Base-by-base conservation (phyloP, 2,797 vertebrate genomes). In the Poeciliopsis presidionis region DNA sequence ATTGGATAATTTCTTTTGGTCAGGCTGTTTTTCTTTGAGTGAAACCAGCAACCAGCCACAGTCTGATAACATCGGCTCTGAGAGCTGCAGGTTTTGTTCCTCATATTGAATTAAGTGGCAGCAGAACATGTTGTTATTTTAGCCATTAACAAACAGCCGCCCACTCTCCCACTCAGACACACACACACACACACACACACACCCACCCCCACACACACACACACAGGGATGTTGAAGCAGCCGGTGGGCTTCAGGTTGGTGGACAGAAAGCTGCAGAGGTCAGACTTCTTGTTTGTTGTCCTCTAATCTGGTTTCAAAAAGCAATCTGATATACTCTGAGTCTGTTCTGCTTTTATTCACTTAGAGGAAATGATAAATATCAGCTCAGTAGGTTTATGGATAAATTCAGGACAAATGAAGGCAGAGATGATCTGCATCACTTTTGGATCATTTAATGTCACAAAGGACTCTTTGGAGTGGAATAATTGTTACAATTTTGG, bases 81-180 rank as follows among this genome's bases (percentile, higher is more conserved):
- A 9, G 39, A 67, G 63, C 61, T 82, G 75, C 81, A 53, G 67
- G 86, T 88, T 81, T 85, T 85, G 82, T 81, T 85, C 75, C 81
- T 84, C 33, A 87, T 89, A 91, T 91, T 93, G 81, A 89, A 90
- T 92, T 90, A 92, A 86, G 84, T 79, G 33, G 83, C 79, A 86
- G 76, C 86, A 90, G 86, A 88, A 92, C 89, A 91, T 86, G 86
- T 83, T 90, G 86, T 87, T 90, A 81, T 88, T 88, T 86, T 73
- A 83, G 46, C 86, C 81, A 84, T 88, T 84, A 86, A 61, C 59
- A 53, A 36, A 74, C 83, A 77, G 2, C 30, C 75, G 0, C 81
- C 0, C 67, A 55, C 82, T 47, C 33, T 28, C 55, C 4, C 79
- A 74, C 63, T 69, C 76, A 80, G 74, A 76, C 74, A 72, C 45